Conservation (phyloP, 2,113 vertebrate species). For the Otocyon megalotis region DNA sequence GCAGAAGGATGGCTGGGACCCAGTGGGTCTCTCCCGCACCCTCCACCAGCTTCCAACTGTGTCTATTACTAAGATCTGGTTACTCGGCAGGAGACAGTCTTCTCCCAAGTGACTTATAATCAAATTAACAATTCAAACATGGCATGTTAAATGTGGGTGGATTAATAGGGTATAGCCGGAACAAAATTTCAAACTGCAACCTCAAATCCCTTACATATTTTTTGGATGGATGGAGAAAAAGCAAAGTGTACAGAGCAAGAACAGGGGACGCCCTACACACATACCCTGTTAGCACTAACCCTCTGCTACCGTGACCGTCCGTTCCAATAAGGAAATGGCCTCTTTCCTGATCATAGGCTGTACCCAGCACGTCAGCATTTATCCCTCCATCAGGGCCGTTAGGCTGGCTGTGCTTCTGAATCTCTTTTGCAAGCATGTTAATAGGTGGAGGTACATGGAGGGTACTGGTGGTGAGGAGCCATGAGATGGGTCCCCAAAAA, state of each 20-base stretch:
- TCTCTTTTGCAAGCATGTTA: background rate
- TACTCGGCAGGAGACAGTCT: background rate
- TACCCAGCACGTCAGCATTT: background rate
- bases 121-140: background rate
- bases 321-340: background rate
- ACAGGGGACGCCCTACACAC: background rate
- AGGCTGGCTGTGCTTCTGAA: background rate
- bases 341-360: background rate
- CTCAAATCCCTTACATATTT: background rate
- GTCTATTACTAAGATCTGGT: background rate
- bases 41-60: background rate
- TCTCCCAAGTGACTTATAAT: background rate
- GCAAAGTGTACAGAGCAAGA: background rate
- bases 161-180: background rate
- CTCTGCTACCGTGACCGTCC: background rate
- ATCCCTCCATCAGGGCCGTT: background rate
- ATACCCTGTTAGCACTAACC: background rate
- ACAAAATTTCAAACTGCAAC: constrained; percentile 19
- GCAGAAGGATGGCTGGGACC: no score
- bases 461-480: background rate
- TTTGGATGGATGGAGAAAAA: background rate
- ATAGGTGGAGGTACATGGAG: background rate
- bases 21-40: no score
- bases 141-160: background rate
- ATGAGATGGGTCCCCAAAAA: background rate